Percentiles rank a stretch among this genome's conserved stretches.
Evolutionary conservation across 1,140 invertebrate genomes (phyloP).

Genomic region (Lutraria rhynchaena): DNA sequence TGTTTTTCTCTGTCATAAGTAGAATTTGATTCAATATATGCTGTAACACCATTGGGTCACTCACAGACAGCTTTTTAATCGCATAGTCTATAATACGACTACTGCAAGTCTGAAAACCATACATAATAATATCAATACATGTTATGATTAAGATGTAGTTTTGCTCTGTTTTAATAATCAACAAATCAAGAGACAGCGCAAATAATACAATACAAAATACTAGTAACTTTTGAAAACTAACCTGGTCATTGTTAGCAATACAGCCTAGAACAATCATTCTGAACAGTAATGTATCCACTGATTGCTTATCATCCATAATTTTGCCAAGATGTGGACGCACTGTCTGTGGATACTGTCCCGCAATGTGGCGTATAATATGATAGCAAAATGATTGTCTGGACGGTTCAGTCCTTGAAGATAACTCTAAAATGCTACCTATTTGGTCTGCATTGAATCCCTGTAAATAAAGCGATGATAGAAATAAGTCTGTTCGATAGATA

Average conservation of each 20-base stretch:
- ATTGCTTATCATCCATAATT: neutral
- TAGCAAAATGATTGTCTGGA: neutral
- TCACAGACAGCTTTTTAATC: neutral
- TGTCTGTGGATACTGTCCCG: neutral
- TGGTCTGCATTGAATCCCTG: neutral
- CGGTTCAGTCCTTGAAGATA: neutral
- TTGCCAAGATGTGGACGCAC: neutral
- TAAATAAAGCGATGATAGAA: neutral
- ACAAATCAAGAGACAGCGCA: no score
- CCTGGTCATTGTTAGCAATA: conserved; percentile 9
- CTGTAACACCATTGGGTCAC: neutral
- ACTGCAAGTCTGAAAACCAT: neutral
- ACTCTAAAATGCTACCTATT: neutral
- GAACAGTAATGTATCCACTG: neutral
- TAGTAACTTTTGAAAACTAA: no score
- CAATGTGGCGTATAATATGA: neutral
- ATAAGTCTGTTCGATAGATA: no score
- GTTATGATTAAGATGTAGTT: no score
- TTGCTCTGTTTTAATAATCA: no score
- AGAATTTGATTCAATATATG: neutral
- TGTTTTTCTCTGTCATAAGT: conserved; percentile 4
- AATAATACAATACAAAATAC: no score
- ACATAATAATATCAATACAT: no score
- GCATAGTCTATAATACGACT: conserved; percentile 15
- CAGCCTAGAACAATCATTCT: neutral